phyloP scores from a whole-genome alignment of 92 coral and sea anemone species.

The Phenganax stokvisi region DNA sequence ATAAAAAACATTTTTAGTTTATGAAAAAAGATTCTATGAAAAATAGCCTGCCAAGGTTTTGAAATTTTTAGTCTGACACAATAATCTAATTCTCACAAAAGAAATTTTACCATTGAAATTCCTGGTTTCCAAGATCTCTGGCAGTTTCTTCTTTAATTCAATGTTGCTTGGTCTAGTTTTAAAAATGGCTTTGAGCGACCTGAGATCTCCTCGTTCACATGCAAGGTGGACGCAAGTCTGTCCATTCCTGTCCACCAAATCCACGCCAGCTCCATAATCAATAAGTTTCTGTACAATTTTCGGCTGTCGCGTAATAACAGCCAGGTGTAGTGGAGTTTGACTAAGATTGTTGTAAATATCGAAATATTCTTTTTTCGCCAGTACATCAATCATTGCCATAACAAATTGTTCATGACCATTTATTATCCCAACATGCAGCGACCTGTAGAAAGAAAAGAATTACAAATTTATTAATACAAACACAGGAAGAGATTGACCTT shows the following conservation, averaged over 20 bases:
- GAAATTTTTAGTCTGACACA: not conserved
- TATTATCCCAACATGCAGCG: conserved; percentile 73
- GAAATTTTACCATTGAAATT: conserved; percentile 65
- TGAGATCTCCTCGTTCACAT: conserved; percentile 66
- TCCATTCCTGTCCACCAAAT: conserved; percentile 76
- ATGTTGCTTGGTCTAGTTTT: conserved; percentile 54
- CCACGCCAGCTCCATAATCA: conserved; percentile 60
- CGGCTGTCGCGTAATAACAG: conserved; percentile 75
- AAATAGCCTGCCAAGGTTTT: too few relatives aligned
- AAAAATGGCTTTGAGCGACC: conserved; percentile 53
- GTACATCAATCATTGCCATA: conserved; percentile 53
- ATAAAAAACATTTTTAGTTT: not conserved
- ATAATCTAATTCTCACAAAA: too few relatives aligned
- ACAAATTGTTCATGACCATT: conserved; percentile 48
- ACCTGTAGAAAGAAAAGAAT: conserved; percentile 17
- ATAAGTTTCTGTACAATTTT: conserved; percentile 56
- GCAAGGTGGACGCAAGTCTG: conserved; percentile 88
- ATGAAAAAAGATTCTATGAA: too few relatives aligned
- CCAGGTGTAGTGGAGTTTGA: conserved; percentile 83
- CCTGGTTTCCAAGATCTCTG: conserved; percentile 56
- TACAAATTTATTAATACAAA: not conserved
- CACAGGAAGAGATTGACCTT: not conserved
- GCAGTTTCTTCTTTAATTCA: conserved; percentile 43
- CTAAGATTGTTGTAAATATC: conserved; percentile 61
- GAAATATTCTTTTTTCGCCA: conserved; percentile 56